Percentiles rank a stretch among this genome's conserved stretches.
Conservation (phyloP, 2,113 vertebrate species). For the Thymallus thymallus region DNA sequence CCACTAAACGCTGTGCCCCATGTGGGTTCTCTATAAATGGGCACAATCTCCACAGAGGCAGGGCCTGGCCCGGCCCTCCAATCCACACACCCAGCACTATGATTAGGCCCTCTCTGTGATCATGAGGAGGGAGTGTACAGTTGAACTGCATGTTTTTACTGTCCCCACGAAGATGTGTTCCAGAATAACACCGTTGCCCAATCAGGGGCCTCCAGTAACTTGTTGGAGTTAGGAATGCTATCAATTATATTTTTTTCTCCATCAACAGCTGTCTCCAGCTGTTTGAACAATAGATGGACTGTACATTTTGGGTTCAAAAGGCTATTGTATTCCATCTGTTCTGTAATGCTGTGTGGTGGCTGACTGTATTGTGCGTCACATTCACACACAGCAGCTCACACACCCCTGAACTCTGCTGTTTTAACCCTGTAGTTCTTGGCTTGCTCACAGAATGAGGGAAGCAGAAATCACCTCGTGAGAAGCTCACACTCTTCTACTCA, state of each 20-base stretch:
- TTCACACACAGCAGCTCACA: not conserved
- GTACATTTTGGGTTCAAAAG: not conserved
- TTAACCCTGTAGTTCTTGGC: constrained; percentile 26
- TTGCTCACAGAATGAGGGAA: constrained; percentile 23
- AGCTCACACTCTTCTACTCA: constrained; percentile 1
- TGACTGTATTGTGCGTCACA: not conserved
- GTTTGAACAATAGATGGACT: not conserved
- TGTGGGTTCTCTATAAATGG: constrained; percentile 25
- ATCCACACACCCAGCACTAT: constrained; percentile 6
- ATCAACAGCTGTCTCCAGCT: not conserved
- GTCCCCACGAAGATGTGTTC: constrained; percentile 10
- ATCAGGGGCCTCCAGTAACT: constrained; percentile 12
- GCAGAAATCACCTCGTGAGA: constrained; percentile 16
- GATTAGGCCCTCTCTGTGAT: constrained; percentile 11
- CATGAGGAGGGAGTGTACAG: constrained; percentile 17
- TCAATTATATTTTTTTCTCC: not conserved
- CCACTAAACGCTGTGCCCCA: not conserved
- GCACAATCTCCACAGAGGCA: constrained; percentile 28
- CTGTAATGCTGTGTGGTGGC: not conserved
- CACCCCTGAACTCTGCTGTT: constrained; percentile 23
- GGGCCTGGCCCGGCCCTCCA: constrained; percentile 15
- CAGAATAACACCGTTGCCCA: constrained; percentile 10
- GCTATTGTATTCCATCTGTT: not conserved
- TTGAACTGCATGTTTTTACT: not conserved
- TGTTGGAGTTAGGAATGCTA: constrained; percentile 26